phyloP scores from a whole-genome alignment of 1,140 invertebrate genomes.

The Argopecten irradians region DNA sequence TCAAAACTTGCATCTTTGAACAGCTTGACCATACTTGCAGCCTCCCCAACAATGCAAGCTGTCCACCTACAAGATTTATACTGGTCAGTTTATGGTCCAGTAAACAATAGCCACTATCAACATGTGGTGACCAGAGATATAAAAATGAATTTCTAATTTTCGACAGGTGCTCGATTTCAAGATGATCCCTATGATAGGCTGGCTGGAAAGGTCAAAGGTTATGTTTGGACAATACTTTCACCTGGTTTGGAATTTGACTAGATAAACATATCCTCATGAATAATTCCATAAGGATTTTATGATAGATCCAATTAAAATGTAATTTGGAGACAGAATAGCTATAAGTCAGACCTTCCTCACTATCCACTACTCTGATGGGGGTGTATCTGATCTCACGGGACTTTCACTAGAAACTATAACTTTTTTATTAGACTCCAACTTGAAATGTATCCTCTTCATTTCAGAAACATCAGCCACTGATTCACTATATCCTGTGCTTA shows the following conservation, averaged over 20 bases:
- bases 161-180: neutral
- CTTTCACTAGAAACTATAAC: neutral
- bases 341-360: neutral
- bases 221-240: neutral
- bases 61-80: conserved; percentile 21
- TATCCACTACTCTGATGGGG: neutral
- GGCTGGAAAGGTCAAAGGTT: neutral
- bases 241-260: neutral
- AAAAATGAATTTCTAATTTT: neutral
- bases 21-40: conserved; percentile 6
- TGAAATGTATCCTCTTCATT: neutral
- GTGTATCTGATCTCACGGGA: neutral
- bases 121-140: neutral
- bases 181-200: neutral
- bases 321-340: neutral
- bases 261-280: conserved; percentile 11
- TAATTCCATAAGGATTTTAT: neutral
- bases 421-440: neutral
- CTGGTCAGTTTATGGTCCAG: neutral
- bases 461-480: neutral
- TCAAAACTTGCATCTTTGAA: neutral
- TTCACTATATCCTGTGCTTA: too few species aligned
- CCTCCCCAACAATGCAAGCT: conserved; percentile 5
- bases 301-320: conserved; percentile 12
- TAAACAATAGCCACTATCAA: conserved; percentile 11